Conservation (phyloP, 2,888 invertebrate species). For the Shargacucullia verbasci region DNA sequence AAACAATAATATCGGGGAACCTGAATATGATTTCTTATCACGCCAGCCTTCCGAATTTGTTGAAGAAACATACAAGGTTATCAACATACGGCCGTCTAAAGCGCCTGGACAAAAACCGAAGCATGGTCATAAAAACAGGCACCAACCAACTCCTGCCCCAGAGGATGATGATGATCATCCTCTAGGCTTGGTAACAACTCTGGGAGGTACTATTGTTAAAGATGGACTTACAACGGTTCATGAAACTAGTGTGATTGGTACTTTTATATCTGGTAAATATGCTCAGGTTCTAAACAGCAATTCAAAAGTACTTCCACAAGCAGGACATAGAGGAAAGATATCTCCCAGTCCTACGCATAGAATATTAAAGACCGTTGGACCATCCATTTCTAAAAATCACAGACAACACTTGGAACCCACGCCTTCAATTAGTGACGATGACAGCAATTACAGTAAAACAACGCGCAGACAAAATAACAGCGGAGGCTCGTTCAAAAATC, state of each 20-base stretch:
- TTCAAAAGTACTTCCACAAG: conserved; percentile 89
- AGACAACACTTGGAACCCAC: conserved; percentile 91
- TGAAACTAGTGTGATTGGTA: conserved; percentile 96
- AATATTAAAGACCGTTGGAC: conserved; percentile 94
- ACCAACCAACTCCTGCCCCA: conserved; percentile 80
- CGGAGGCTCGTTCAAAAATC: conserved; percentile 89
- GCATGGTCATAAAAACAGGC: conserved; percentile 79
- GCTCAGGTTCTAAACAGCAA: conserved; percentile 96
- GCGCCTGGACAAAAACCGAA: conserved; percentile 82
- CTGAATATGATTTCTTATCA: conserved; percentile 95
- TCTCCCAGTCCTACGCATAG: conserved; percentile 91
- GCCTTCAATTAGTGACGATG: conserved; percentile 90
- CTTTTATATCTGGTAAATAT: conserved; percentile 96
- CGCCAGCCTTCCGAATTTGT: conserved; percentile 95
- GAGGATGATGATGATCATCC: conserved; percentile 91
- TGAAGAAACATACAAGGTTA: conserved; percentile 95
- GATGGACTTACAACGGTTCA: conserved; percentile 95
- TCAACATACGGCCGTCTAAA: conserved; percentile 93
- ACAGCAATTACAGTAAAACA: conserved; percentile 87
- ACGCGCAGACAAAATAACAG: conserved; percentile 86
- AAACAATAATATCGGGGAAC: conserved; percentile 93
- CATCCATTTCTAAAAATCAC: conserved; percentile 87
- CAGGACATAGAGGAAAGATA: conserved; percentile 90
- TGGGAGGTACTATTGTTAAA: conserved; percentile 95
- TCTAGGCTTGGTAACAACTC: conserved; percentile 94